Evolutionary conservation across 2,888 invertebrate genomes (phyloP), one percentile per base, ranked within the genome.

Genomic region (Cerceris ruficornis): DNA sequence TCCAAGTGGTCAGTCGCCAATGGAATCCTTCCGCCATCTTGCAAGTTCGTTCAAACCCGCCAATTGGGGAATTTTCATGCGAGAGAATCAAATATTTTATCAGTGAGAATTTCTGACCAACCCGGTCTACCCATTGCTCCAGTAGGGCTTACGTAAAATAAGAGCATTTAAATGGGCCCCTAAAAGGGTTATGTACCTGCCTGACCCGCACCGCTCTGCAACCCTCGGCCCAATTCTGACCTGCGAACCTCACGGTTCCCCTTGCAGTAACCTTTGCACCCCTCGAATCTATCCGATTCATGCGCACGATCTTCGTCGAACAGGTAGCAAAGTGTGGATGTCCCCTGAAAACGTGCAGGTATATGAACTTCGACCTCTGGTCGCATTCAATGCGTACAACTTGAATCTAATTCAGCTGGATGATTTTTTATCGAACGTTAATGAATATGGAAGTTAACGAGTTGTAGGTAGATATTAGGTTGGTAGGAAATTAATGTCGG

Each of bases 161-260:
- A 86, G 87, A 88, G 81, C 88, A 90, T 90, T 90, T 90, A 90
- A 90, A 89, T 80, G 85, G 87, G 78, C 69, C 88, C 83, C 78
- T 42, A 73, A 83, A 89, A 88, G 90, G 91, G 90, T 91, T 88
- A 89, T 90, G 88, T 91, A 91, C 91, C 91, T 91, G 91, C 88
- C 75, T 60, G 89, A 91, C 90, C 91, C 88, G 77, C 70, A 79
- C 80, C 82, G 82, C 81, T n/a, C n/a, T 86, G 90, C 88, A 28
- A 85, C 84, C 77, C 84, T 68, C 75, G 70, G 80, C 46, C 74
- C 81, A 77, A 76, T 82, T 84, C 75, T 84, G 87, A 89, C 89
- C 89, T 86, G 80, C 74, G 67, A 52, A 83, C 76, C 79, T 80
- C 80, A 79, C 70, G 50, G 59, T n/a, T 43, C 69, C 75, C 74